Evolutionary conservation across 2,113 vertebrate genomes (phyloP).

Genomic region (Anas platyrhynchos): DNA sequence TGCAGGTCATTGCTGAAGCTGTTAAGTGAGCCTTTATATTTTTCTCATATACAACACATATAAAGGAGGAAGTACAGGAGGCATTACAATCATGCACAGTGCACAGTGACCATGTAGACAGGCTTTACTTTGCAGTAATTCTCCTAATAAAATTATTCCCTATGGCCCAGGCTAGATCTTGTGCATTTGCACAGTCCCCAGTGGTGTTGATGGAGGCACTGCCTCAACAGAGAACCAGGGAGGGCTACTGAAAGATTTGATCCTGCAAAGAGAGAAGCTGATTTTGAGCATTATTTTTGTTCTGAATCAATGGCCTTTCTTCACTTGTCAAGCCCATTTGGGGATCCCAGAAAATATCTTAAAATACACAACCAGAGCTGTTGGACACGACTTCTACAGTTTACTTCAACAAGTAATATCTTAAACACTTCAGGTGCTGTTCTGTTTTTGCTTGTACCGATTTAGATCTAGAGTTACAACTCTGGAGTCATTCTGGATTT

Average conservation of each 20-base stretch:
- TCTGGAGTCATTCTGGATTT: not conserved
- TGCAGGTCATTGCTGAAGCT: not conserved
- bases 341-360: not conserved
- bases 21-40: not conserved
- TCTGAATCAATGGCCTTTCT: not conserved
- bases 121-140: not conserved
- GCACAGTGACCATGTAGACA: not conserved
- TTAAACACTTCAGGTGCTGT: not conserved
- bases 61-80: not conserved
- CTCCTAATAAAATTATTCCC: not conserved
- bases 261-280: not conserved
- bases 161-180: not conserved
- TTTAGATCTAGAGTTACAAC: not conserved
- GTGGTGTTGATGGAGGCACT: not conserved
- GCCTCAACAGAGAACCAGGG: not conserved
- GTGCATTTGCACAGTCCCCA: not conserved
- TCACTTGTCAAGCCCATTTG: not conserved
- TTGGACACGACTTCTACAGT: not conserved
- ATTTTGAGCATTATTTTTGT: not conserved
- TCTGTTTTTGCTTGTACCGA: not conserved
- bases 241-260: not conserved
- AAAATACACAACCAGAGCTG: not conserved
- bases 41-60: not conserved
- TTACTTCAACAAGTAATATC: not conserved
- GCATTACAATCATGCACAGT: fast-evolving